Evolutionary conservation across 2,888 invertebrate species (phyloP), one percentile per base, ranked within the genome.

Genomic region (Oligia fasciuncula): DNA sequence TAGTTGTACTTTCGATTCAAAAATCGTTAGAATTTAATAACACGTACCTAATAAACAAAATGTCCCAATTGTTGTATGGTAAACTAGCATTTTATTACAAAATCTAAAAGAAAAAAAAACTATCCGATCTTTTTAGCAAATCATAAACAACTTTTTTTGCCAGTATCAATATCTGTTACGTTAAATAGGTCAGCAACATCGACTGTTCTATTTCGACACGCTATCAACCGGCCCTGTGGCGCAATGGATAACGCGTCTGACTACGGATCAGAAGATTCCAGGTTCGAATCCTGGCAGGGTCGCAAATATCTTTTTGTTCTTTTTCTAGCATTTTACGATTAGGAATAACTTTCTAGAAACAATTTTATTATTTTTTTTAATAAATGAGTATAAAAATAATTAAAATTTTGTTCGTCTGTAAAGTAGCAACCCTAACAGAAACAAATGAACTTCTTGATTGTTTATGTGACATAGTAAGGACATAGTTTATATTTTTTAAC

Each of bases 191-290:
- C 5, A 66, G n/a, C 4, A 43, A 43, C 13, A 70, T 40, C 0
- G 0, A 51, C 51, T 76, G n/a, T 11, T 51, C 71, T 84, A 90
- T 93, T 94, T 92, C 79, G 23, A 0, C 0, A 0, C 0, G 0
- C 0, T 0, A 0, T 0, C 72, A 84, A 81, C 88, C 35, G 97
- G 97, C 97, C 97, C 96, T 97, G 97, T 97, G 97, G 97, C 97
- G 97, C 97, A 97, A 97, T 94, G 97, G 97, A 97, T 97, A 97
- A 97, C 97, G 97, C 97, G 97, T 97, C 97, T 97, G 97, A 97
- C 97, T 97, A 97, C 97, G 97, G 97, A 97, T 97, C 97, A 97
- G 97, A 97, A 97, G 97, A 97, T 97, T 97, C 97, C 97, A 97
- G 97, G 97, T 97, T 97, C 97, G 97, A 97, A 97, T 97, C 97